A percentile compares a stretch with the other conserved stretches of the same genome.
Conservation (phyloP, 2,113 vertebrate species). For the Embiotoca jacksoni region DNA sequence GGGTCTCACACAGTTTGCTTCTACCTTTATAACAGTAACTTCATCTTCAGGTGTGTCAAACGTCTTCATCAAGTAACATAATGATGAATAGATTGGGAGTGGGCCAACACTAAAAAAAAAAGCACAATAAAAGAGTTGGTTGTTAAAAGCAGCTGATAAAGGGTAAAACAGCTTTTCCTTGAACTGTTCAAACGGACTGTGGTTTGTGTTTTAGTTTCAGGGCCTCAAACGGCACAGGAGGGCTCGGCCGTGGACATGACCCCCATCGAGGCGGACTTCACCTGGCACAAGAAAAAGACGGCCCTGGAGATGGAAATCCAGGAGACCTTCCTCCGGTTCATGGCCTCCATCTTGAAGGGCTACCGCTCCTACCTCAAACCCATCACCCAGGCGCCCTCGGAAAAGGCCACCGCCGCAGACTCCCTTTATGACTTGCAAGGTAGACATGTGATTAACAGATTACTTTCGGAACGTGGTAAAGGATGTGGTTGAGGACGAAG, state of each 20-base stretch:
- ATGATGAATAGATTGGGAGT: no score
- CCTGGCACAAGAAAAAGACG: slow-evolving; percentile 95
- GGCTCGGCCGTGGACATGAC: slow-evolving; percentile 92
- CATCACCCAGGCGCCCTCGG: slow-evolving; percentile 95
- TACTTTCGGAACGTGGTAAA: no score
- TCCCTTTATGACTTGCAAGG: slow-evolving; percentile 97
- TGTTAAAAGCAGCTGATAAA: no score
- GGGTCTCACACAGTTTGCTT: no score
- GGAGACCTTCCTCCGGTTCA: slow-evolving; percentile 95
- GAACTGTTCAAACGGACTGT: background rate
- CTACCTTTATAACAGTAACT: no score
- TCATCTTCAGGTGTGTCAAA: no score
- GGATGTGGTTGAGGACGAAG: no score
- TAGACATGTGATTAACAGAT: slow-evolving; percentile 58
- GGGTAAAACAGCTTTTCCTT: no score
- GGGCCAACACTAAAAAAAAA: no score
- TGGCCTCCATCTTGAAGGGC: slow-evolving; percentile 95
- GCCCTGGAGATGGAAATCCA: slow-evolving; percentile 97
- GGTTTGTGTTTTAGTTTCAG: slow-evolving; percentile 71
- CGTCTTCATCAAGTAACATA: no score
- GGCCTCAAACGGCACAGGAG: slow-evolving; percentile 87
- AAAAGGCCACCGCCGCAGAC: slow-evolving; percentile 93
- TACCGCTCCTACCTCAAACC: slow-evolving; percentile 95
- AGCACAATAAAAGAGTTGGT: no score
- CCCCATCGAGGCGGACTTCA: slow-evolving; percentile 97